phyloP scores from a whole-genome alignment of 1,140 invertebrate genomes.

The Zaprionus tsacasi region DNA sequence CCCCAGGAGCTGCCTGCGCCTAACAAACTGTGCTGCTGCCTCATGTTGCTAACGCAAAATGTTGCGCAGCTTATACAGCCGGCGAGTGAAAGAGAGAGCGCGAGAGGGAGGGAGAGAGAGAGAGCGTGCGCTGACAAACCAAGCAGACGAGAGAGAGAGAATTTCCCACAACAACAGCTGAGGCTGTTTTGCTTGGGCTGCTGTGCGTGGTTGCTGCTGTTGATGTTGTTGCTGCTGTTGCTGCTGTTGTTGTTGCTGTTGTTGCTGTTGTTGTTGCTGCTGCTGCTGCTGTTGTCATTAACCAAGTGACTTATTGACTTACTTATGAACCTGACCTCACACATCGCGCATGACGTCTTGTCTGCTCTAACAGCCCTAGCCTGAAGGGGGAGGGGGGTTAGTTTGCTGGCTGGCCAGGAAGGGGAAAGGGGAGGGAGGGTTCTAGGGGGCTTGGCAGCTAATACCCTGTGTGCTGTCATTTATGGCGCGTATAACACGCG shows the following conservation, averaged over 20 bases:
- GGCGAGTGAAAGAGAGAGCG: not conserved
- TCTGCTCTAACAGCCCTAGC: not conserved
- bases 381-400: not conserved
- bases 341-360: constrained; percentile 51
- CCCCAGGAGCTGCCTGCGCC: too few species aligned
- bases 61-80: constrained; percentile 42
- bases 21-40: too few species aligned
- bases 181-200: not conserved
- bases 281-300: constrained; percentile 63
- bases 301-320: constrained; percentile 79
- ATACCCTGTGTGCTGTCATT: constrained; percentile 21
- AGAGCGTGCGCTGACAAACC: constrained; percentile 38
- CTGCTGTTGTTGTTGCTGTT: constrained; percentile 32
- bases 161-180: constrained; percentile 28
- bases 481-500: constrained; percentile 63
- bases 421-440: not conserved
- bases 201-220: constrained; percentile 4
- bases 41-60: constrained; percentile 35
- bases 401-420: not conserved
- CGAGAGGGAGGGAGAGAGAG: constrained; percentile 27
- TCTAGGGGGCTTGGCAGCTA: too few species aligned
- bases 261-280: constrained; percentile 32
- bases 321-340: constrained; percentile 79
- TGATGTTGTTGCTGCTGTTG: constrained; percentile 31
- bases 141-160: constrained; percentile 23